Percentiles rank a stretch among this genome's conserved stretches.
Conservation (phyloP, 30 jellyfish, hydroid and myxozoan species). For the Clytia hemisphaerica region DNA sequence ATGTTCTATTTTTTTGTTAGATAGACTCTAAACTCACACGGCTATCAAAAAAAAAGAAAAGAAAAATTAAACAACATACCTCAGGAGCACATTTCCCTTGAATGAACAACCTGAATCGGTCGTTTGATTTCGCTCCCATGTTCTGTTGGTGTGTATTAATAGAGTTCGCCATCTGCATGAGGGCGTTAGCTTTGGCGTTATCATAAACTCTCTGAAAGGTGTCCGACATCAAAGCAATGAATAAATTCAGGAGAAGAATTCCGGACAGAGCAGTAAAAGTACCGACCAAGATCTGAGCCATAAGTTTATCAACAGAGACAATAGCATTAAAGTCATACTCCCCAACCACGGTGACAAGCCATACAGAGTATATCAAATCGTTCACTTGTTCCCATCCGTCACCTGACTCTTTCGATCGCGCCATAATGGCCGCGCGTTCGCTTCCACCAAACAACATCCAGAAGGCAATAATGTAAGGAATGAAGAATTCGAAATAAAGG, state of each 20-base stretch:
- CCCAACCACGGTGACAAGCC: constrained; percentile 88
- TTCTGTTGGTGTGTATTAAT: constrained; percentile 47
- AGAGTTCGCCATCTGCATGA: constrained; percentile 82
- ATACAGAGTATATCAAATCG: constrained; percentile 79
- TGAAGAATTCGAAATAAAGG: constrained; percentile 54
- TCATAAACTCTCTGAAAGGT: constrained; percentile 94
- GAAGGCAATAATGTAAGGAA: constrained; percentile 85
- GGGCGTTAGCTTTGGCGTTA: constrained; percentile 92
- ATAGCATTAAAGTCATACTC: constrained; percentile 69
- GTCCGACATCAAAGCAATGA: constrained; percentile 94
- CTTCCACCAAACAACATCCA: constrained; percentile 91
- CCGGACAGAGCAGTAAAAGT: constrained; percentile 78
- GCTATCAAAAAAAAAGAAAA: neutral
- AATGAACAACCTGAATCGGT: constrained; percentile 42
- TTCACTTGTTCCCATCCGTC: constrained; percentile 72
- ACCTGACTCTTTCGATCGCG: constrained; percentile 43
- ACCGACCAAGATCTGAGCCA: constrained; percentile 78
- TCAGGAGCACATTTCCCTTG: constrained; percentile 66
- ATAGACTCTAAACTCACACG: neutral
- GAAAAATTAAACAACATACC: constrained; percentile 65
- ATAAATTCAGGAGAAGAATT: constrained; percentile 64
- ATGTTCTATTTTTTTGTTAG: neutral
- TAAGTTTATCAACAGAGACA: constrained; percentile 58
- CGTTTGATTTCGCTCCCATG: constrained; percentile 27
- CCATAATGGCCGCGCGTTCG: constrained; percentile 55